A percentile compares a stretch with the other conserved stretches of the same genome.
Evolutionary conservation across 2,113 vertebrate genomes (phyloP).

Genomic region (Columba livia): DNA sequence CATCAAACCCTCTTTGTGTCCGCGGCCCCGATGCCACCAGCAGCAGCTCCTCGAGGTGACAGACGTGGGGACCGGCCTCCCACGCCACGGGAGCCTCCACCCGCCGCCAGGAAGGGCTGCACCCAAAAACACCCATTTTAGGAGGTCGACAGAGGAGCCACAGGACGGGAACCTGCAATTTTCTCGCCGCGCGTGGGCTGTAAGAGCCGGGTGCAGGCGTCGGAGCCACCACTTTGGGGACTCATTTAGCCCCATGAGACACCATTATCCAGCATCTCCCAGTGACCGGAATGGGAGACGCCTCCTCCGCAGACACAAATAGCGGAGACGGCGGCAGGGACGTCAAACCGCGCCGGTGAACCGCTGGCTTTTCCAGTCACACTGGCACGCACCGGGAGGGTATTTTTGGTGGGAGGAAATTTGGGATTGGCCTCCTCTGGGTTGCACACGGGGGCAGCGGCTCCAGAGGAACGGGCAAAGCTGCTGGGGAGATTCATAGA

Average conservation of each 20-base stretch:
- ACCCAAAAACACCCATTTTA: not conserved
- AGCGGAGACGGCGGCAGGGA: not conserved
- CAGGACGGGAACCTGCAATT: constrained; percentile 16
- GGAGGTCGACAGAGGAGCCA: not conserved
- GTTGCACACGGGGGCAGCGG: not conserved
- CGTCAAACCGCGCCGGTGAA: not conserved
- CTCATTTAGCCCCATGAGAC: not conserved
- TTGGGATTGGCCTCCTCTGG: accelerated
- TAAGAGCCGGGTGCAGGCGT: not conserved
- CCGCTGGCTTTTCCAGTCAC: not conserved
- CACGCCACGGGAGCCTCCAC: not conserved
- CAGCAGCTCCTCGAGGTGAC: not conserved
- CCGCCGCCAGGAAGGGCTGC: not conserved
- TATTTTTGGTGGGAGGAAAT: not conserved
- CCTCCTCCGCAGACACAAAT: constrained; percentile 2
- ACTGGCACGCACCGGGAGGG: accelerated
- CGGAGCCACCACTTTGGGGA: not conserved
- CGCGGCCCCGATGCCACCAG: accelerated
- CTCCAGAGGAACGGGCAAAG: not conserved
- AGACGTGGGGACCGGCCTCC: not conserved
- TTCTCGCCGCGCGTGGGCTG: not conserved
- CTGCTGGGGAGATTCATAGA: no score
- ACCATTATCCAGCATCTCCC: not conserved
- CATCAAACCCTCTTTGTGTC: accelerated
- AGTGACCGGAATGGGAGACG: not conserved